Evolutionary conservation across 2,113 vertebrate species (phyloP).

Genomic region (Oncorhynchus kisutch): DNA sequence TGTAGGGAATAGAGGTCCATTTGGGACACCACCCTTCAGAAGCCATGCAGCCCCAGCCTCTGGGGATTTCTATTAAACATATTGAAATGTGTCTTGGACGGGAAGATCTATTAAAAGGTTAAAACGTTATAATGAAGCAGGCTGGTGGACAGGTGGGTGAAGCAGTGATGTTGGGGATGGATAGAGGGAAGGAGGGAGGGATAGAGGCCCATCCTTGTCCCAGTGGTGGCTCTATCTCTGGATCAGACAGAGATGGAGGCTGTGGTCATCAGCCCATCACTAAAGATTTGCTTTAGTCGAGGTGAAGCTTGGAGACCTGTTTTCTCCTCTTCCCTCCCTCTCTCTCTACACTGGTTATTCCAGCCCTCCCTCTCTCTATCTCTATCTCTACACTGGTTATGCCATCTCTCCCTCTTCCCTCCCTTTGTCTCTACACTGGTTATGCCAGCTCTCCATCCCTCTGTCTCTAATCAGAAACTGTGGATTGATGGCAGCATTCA

Average conservation of each 20-base stretch:
- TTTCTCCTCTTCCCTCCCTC: not conserved
- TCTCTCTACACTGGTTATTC: too few relatives aligned
- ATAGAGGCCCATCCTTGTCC: not conserved
- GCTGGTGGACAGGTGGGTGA: constrained; percentile 29
- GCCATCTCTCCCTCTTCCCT: too few relatives aligned
- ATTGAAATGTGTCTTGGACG: constrained; percentile 74
- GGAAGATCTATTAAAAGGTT: constrained; percentile 76
- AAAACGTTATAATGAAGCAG: constrained; percentile 70
- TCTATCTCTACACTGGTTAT: too few relatives aligned
- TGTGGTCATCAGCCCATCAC: constrained; percentile 62
- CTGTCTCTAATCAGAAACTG: too few relatives aligned
- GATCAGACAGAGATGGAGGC: constrained; percentile 70
- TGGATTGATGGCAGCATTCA: too few relatives aligned
- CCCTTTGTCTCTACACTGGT: not conserved
- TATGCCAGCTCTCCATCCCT: too few relatives aligned
- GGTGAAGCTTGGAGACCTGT: constrained; percentile 62
- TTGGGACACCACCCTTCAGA: constrained; percentile 62
- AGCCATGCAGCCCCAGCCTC: constrained; percentile 56
- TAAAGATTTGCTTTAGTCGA: constrained; percentile 67
- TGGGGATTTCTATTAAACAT: constrained; percentile 74
- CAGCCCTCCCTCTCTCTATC: too few relatives aligned
- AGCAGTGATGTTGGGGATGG: constrained; percentile 54
- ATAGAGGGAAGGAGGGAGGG: constrained; percentile 20
- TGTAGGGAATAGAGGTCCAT: too few relatives aligned
- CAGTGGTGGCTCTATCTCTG: constrained; percentile 55